Base-by-base conservation (phyloP, 1,140 invertebrate species). In the silkworm (Bombyx mori) region DNA sequence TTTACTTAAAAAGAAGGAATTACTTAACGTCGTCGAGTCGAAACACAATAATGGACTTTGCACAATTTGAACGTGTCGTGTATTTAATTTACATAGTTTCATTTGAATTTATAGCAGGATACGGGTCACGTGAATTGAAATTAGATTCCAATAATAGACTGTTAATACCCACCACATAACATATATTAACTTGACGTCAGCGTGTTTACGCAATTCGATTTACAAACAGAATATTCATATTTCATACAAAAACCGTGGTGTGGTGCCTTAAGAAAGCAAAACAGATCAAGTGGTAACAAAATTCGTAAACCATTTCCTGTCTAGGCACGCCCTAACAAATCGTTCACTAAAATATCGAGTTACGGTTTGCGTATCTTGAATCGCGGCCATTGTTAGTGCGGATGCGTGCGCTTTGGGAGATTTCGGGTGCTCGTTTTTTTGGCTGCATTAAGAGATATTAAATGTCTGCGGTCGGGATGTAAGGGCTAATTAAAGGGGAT, bases 281-380 rank as follows among this genome's bases (percentile, higher is more conserved):
- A 70, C 58, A 68, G 66, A 66, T 69, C 62, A 74, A 61, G 68
- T 58, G 63, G 68, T 73, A 68, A 79, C 79, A 82, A 85, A 35
- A 74, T 85, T 75, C 54, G 60, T 35, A 68, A 70, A 71, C 62
- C 61, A 61, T 75, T 82, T 86, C 82, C 82, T 84, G 82, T 82
- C 72, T 73, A 57, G 55, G 58, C 67, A 65, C 77, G 73, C 76
- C 79, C 79, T 52, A 68, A 72, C 78, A 80, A 82, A 82, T 84
- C 73, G 69, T 62, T 73, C 62, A 71, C 63, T 58, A 85, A 85
- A 83, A 82, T 82, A 86, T 86, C 80, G 52, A 58, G 59, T 86
- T 86, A 73, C 82, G 60, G 54, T 74, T 71, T 73, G 44, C 47
- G 66, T 62, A 35, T 35, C 26, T 35, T 35, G 26, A 35, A 35